Conservation (phyloP, 2,797 vertebrate genomes). For the Carcharodon carcharias region DNA sequence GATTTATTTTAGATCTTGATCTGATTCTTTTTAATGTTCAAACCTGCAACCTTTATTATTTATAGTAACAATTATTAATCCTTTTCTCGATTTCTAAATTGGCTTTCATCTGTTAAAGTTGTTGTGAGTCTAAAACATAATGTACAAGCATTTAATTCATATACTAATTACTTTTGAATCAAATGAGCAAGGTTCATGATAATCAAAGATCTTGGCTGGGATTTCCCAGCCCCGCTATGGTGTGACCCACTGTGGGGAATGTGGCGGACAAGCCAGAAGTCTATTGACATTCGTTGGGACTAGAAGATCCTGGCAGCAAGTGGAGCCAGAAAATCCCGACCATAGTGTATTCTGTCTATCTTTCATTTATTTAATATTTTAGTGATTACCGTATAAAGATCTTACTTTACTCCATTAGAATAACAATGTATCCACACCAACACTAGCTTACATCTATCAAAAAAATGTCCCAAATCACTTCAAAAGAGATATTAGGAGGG, state of each 20-base stretch:
- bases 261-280: no score
- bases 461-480: neutral
- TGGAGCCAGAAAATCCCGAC: no score
- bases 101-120: neutral
- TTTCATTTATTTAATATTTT: conserved; percentile 4
- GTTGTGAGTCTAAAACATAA: neutral
- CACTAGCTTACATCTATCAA: neutral
- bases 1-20: neutral
- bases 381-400: neutral
- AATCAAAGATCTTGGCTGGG: neutral
- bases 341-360: neutral
- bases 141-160: neutral
- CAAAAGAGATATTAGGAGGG: neutral
- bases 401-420: neutral
- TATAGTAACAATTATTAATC: neutral
- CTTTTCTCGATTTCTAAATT: neutral
- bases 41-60: neutral
- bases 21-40: neutral
- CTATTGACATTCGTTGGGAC: no score
- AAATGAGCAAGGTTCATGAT: neutral
- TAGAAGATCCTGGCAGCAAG: no score
- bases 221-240: no score
- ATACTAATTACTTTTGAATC: neutral
- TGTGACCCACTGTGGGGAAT: no score
- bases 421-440: neutral